phyloP scores from a whole-genome alignment of 2,888 invertebrate genomes.

The Sisyra terminalis region DNA sequence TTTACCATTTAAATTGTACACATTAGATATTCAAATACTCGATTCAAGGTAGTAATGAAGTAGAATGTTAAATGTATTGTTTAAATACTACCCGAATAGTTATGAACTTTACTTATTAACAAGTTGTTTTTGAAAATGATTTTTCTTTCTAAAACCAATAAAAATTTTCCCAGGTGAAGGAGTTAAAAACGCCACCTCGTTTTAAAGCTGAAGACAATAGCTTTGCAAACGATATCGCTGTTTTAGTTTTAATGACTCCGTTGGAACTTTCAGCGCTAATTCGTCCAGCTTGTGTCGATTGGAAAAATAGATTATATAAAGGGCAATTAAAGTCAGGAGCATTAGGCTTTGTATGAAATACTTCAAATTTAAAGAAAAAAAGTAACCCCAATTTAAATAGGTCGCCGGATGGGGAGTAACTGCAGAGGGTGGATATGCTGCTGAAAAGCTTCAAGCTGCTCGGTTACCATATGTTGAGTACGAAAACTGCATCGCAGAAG shows the following conservation, averaged over 20 bases:
- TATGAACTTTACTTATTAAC: no score
- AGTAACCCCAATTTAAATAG: not conserved
- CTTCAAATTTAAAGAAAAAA: not conserved
- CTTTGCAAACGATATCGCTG: slow-evolving; percentile 21
- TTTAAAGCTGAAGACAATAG: slow-evolving; percentile 13
- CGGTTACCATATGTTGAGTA: slow-evolving; percentile 13
- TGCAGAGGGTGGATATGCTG: slow-evolving; percentile 9
- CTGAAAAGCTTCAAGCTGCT: slow-evolving; percentile 11
- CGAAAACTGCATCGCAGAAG: slow-evolving; percentile 12
- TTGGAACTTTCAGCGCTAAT: slow-evolving; percentile 19
- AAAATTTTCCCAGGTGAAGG: slow-evolving; percentile 13
- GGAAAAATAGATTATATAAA: slow-evolving; percentile 12
- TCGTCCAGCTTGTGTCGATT: slow-evolving; percentile 22
- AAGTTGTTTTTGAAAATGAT: no score
- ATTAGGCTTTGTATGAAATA: not conserved
- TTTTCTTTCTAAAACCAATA: no score
- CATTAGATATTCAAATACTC: no score
- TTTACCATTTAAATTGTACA: no score
- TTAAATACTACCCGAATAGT: no score
- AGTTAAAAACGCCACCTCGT: slow-evolving; percentile 13
- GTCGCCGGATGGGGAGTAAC: slow-evolving; percentile 16
- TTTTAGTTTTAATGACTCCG: slow-evolving; percentile 17
- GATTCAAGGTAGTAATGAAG: no score
- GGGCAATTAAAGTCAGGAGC: not conserved
- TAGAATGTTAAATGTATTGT: no score